Evolutionary conservation across 2,888 invertebrate genomes (phyloP).

Genomic region (Dromius quadrimaculatus): DNA sequence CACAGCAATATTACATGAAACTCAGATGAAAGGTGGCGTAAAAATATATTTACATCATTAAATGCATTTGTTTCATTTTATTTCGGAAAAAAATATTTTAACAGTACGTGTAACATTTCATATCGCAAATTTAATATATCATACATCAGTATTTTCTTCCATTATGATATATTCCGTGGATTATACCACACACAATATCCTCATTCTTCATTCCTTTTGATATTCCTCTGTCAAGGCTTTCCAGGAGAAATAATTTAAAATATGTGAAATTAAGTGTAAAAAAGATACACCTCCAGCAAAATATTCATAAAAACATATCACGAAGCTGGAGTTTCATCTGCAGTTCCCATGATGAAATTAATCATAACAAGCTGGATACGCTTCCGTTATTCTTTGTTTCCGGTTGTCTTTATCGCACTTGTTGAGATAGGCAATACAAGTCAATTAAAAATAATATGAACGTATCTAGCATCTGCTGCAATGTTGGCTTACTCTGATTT

Average conservation of each 20-base stretch:
- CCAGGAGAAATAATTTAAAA: neutral
- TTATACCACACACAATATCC: no score
- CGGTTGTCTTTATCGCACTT: neutral
- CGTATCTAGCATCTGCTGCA: neutral
- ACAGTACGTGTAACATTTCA: no score
- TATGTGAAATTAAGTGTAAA: neutral
- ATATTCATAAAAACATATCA: neutral
- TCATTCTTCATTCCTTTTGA: no score
- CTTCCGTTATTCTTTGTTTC: neutral
- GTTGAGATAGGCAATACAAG: neutral
- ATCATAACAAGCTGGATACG: neutral
- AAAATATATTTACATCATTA: no score
- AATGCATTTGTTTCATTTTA: no score
- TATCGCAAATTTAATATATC: no score
- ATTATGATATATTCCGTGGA: no score
- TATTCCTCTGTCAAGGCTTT: no score
- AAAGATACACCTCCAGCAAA: neutral
- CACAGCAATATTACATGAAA: no score
- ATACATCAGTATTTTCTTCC: no score
- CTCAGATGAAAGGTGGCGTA: no score
- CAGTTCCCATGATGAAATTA: neutral
- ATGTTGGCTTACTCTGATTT: neutral
- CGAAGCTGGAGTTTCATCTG: neutral
- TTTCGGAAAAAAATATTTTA: no score
- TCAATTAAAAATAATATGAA: constrained; percentile 3